A percentile compares a stretch with the other conserved stretches of the same genome.
phyloP scores from a whole-genome alignment of 2,113 vertebrate species.

The Clarias magur region DNA sequence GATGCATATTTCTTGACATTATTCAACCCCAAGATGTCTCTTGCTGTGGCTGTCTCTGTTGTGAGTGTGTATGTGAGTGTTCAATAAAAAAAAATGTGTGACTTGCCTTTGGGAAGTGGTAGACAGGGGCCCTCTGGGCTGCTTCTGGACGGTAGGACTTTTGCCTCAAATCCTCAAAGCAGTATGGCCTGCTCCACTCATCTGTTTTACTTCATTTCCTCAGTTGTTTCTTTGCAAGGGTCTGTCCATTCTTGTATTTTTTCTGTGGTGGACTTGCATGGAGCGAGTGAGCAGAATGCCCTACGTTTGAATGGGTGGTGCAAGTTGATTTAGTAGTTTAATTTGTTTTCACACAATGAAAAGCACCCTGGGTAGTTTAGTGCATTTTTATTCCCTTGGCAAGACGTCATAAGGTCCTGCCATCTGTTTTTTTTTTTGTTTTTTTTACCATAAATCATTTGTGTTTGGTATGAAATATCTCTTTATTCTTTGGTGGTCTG shows the following conservation, averaged over 20 bases:
- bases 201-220: constrained; percentile 45
- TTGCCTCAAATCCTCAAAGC: constrained; percentile 57
- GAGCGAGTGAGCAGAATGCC: constrained; percentile 55
- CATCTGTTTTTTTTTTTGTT: constrained; percentile 26
- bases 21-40: constrained; percentile 36
- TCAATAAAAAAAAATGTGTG: constrained; percentile 53
- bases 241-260: constrained; percentile 47
- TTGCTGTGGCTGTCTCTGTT: constrained; percentile 45
- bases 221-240: constrained; percentile 26
- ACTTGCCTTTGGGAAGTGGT: constrained; percentile 56
- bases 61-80: constrained; percentile 38
- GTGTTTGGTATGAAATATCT: constrained; percentile 38
- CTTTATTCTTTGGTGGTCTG: constrained; percentile 19
- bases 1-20: constrained; percentile 22
- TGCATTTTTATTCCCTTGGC: constrained; percentile 20
- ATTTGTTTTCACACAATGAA: constrained; percentile 30
- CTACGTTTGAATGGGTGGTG: constrained; percentile 9
- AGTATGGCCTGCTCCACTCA: constrained; percentile 61
- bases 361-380: constrained; percentile 33
- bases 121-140: constrained; percentile 50
- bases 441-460: constrained; percentile 36
- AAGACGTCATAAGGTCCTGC: constrained; percentile 20
- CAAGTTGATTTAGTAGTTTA: constrained; percentile 32
- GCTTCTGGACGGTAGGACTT: constrained; percentile 66
- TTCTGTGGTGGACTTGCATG: constrained; percentile 62